Conservation (phyloP, 1,140 invertebrate genomes). For the Neodiprion virginianus region DNA sequence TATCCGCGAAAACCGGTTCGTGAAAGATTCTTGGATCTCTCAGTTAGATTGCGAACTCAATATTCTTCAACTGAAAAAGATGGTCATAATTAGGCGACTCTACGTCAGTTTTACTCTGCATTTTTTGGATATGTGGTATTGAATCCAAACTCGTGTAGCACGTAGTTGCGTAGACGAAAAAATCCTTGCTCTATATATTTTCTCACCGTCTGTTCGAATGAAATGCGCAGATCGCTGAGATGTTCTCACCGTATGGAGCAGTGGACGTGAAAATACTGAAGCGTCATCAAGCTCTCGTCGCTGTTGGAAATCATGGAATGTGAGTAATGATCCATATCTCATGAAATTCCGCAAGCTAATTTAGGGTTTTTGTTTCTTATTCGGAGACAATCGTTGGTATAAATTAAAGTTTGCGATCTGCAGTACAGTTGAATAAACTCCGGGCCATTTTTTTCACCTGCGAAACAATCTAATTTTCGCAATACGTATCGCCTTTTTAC, state of each 20-base stretch:
- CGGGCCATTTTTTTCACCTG: not conserved
- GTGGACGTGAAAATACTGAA: slow-evolving; percentile 55
- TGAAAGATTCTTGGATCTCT: too few species aligned
- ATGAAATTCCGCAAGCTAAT: not conserved
- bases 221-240: slow-evolving; percentile 47
- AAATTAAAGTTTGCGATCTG: not conserved
- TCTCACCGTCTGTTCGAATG: too few species aligned
- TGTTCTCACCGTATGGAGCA: slow-evolving; percentile 51
- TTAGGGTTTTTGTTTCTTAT: not conserved
- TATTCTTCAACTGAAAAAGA: too few species aligned
- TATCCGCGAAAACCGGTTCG: too few species aligned
- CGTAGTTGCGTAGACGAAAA: too few species aligned
- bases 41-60: too few species aligned
- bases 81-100: too few species aligned
- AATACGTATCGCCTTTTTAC: not conserved
- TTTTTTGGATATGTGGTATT: too few species aligned
- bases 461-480: not conserved
- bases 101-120: slow-evolving; percentile 14
- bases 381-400: not conserved
- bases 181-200: too few species aligned
- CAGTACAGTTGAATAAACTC: not conserved
- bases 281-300: slow-evolving; percentile 46
- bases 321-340: slow-evolving; percentile 37
- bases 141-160: too few species aligned
- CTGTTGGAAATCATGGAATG: slow-evolving; percentile 56